Evolutionary conservation across 92 coral and sea anemone genomes (phyloP), one percentile per base, ranked within the genome.

Genomic region (Parazoanthus swiftii): DNA sequence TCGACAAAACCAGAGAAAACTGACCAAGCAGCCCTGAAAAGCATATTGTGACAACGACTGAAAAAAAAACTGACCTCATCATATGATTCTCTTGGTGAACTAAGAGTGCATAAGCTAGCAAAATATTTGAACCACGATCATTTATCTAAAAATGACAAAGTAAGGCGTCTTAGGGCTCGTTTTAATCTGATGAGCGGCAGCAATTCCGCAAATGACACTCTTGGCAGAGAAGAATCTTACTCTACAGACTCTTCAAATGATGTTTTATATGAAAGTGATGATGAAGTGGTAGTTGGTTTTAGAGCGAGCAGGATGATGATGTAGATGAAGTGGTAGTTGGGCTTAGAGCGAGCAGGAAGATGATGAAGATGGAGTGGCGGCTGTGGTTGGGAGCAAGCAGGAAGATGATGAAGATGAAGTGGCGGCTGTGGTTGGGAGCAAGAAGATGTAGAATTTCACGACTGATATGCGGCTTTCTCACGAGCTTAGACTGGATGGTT

Each of bases 51-150:
- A 90, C 78, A 90, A 90, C 42, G 86, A 89, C 93, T 87, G 94
- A n/a, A n/a, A 91, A 88, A 82, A 81, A 46, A 91, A 77, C 85
- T 92, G 65, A 68, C 92, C 44, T 87, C 93, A 91, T 88, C 91
- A 80, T 82, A 80, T 83, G 86, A 90, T 78, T 36, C 82, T 88
- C 89, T 88, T 65, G 85, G 63, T 81, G 88, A 92, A 91, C 92
- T 90, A 65, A 90, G 80, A 84, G 91, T 92, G 66, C n/a, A 90
- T 48, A 89, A 92, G 85, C 90, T 92, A 73, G 91, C 76, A 81
- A 91, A 91, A 89, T 91, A 89, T 85, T 84, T 89, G 73, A 86
- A 29, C 66, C 79, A 80, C 78, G 87, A 89, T 82, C 88, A 89
- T 59, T 87, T 91, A 43, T 84, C 93, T 78, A 85, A 80, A 79